phyloP scores from a whole-genome alignment of 2,797 vertebrate genomes.

The Octomys mimax region DNA sequence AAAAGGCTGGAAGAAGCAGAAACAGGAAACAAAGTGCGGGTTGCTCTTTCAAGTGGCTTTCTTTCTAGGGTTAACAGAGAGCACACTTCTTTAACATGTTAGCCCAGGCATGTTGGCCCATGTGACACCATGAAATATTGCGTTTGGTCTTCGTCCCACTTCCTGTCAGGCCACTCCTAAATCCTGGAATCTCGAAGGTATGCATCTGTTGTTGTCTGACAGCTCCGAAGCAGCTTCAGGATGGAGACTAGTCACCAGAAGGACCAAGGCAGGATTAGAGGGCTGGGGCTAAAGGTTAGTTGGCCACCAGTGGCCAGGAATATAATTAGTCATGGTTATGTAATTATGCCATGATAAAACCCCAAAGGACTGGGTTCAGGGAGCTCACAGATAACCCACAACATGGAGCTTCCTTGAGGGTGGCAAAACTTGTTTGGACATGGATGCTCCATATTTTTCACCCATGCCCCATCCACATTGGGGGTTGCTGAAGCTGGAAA shows the following conservation, averaged over 20 bases:
- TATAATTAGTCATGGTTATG: neutral
- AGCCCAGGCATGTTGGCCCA: neutral
- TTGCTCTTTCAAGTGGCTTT: neutral
- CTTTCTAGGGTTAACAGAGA: neutral
- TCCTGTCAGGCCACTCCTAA: neutral
- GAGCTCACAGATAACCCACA: neutral
- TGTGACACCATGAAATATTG: neutral
- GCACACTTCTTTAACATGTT: accelerated
- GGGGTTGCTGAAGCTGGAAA: too few species aligned
- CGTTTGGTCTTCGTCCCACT: neutral
- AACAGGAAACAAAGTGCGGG: neutral
- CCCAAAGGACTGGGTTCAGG: neutral
- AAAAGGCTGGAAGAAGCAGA: neutral
- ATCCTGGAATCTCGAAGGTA: neutral
- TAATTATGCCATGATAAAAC: neutral
- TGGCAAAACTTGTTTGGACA: neutral
- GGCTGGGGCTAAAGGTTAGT: too few species aligned
- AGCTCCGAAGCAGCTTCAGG: neutral
- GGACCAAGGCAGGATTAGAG: neutral
- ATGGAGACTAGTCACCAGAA: neutral
- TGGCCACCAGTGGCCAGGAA: neutral
- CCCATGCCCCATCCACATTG: too few species aligned
- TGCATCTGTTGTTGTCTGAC: neutral
- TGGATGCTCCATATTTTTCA: neutral
- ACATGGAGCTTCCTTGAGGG: neutral